Conservation (phyloP, 1,140 invertebrate genomes). For the Papilio helenus region DNA sequence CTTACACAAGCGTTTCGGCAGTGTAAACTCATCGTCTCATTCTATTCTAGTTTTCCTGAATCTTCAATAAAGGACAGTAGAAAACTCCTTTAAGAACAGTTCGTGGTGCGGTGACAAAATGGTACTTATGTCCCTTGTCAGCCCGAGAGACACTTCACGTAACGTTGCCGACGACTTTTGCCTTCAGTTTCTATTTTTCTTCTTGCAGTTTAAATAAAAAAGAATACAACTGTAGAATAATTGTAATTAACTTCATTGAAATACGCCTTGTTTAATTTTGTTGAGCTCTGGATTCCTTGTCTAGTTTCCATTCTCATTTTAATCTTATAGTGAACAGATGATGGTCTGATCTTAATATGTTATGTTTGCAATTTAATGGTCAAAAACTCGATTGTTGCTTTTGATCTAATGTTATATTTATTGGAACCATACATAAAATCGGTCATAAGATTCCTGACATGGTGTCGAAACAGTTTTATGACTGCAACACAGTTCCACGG, state of each 20-base stretch:
- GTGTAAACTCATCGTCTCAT: too few species aligned
- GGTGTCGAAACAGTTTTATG: neutral
- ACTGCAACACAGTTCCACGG: neutral
- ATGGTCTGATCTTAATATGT: too few species aligned
- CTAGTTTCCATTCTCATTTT: neutral
- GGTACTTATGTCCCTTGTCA: conserved; percentile 54
- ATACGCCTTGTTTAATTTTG: too few species aligned
- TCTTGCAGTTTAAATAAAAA: conserved; percentile 3
- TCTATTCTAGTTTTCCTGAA: too few species aligned
- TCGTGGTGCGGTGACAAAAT: conserved; percentile 46
- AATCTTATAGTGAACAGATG: too few species aligned
- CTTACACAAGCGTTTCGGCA: too few species aligned
- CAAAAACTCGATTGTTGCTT: too few species aligned
- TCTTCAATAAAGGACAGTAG: neutral
- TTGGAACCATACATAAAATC: neutral
- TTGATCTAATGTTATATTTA: neutral
- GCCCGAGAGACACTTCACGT: conserved; percentile 44
- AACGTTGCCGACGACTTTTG: conserved; percentile 40
- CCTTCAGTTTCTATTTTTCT: conserved; percentile 28
- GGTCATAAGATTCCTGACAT: neutral
- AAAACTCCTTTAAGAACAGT: conserved; percentile 23
- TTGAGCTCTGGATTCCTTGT: neutral
- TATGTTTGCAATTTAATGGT: too few species aligned
- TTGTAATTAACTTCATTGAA: neutral
- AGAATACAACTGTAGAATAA: neutral